phyloP scores from a whole-genome alignment of 64 coral and sea anemone species.

The Porites lutea region DNA sequence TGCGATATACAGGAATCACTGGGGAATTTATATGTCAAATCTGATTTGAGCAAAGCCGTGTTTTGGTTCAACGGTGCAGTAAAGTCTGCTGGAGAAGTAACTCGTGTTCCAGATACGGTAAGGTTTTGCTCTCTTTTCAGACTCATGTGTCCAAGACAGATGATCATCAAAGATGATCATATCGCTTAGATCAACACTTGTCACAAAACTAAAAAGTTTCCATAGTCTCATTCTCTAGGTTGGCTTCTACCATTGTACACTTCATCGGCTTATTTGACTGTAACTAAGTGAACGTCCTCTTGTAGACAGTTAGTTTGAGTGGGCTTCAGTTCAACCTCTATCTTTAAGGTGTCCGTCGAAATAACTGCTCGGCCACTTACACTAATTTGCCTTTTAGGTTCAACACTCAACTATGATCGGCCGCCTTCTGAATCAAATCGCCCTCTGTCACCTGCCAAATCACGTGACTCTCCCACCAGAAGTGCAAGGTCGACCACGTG shows the following conservation, averaged over 20 bases:
- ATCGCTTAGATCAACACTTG: too few relatives aligned
- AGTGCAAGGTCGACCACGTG: slow-evolving; percentile 14
- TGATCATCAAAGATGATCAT: too few relatives aligned
- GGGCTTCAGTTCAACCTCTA: not conserved
- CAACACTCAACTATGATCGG: slow-evolving; percentile 77
- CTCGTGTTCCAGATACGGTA: slow-evolving; percentile 69
- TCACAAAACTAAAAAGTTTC: too few relatives aligned
- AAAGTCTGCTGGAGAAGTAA: slow-evolving; percentile 66
- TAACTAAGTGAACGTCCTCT: too few relatives aligned
- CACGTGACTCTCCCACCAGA: slow-evolving; percentile 17
- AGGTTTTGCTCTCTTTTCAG: not conserved
- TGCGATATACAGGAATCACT: slow-evolving; percentile 72
- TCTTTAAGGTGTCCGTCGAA: not conserved
- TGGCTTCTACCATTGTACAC: too few relatives aligned
- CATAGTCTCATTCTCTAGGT: too few relatives aligned
- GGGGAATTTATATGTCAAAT: slow-evolving; percentile 73
- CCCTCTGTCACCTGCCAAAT: slow-evolving; percentile 34
- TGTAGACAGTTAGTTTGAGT: too few relatives aligned
- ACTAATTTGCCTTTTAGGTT: slow-evolving; percentile 35
- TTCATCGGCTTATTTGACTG: too few relatives aligned
- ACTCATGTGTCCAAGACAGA: too few relatives aligned
- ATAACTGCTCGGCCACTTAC: not conserved
- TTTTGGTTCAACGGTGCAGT: slow-evolving; percentile 82
- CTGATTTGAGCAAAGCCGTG: slow-evolving; percentile 64
- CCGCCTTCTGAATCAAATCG: slow-evolving; percentile 66